Evolutionary conservation across 2,888 invertebrate species (phyloP).

Genomic region (Oconnorella tubifera): DNA sequence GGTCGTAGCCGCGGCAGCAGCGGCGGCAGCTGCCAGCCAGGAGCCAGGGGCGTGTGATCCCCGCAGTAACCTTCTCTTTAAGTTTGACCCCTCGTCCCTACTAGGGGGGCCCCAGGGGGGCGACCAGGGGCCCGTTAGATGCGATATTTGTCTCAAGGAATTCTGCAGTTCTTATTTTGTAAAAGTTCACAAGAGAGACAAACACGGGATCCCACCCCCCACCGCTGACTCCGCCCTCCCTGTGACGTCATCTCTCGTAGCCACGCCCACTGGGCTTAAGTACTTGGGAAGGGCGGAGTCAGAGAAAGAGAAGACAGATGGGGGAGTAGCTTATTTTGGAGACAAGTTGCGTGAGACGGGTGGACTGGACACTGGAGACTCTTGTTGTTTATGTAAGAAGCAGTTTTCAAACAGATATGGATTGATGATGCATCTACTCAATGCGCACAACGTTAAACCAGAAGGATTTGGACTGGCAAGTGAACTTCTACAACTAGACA

Average conservation of each 20-base stretch:
- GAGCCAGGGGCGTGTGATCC: too few species aligned
- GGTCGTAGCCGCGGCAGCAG: too few species aligned
- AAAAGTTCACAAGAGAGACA: conserved; percentile 54
- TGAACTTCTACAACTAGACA: conserved; percentile 20
- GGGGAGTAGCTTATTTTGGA: not conserved
- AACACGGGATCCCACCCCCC: conserved; percentile 46
- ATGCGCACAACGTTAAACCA: conserved; percentile 44
- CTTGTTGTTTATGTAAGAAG: conserved; percentile 60
- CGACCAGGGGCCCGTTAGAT: too few species aligned
- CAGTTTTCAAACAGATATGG: conserved; percentile 86
- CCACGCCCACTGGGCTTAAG: not conserved
- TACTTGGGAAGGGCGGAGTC: not conserved
- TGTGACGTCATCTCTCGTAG: conserved; percentile 1
- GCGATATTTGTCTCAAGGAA: conserved; percentile 76
- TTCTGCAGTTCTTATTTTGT: conserved; percentile 54
- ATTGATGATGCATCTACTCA: conserved; percentile 50
- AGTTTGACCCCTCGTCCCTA: too few species aligned
- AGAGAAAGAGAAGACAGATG: not conserved
- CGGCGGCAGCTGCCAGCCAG: too few species aligned
- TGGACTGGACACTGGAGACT: conserved; percentile 6
- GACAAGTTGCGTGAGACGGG: not conserved
- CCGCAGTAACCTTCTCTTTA: too few species aligned
- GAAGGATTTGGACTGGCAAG: conserved; percentile 22
- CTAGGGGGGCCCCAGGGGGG: not conserved
- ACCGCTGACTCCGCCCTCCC: conserved; percentile 16